These are phyloP conservation scores for Alviniconcha marisindica DNA, from an alignment of 1,140 invertebrate species.

Conservation along the genomic window DNA sequence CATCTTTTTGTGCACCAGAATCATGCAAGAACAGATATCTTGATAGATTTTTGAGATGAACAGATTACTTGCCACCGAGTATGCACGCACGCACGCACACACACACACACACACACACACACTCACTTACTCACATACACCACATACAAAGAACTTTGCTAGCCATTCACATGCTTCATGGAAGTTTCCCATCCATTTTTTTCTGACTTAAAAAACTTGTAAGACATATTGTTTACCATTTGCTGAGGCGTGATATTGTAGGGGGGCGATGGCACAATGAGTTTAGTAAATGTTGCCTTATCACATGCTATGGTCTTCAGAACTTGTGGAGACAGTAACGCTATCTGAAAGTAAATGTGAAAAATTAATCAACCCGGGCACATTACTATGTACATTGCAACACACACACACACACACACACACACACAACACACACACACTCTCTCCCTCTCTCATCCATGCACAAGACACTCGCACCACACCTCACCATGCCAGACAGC, in stretches of 20 bases:
- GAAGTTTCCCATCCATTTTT: not conserved
- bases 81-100: not conserved
- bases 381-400: not conserved
- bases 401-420: conserved; percentile 1
- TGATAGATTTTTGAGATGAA: no score
- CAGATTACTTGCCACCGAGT: no score
- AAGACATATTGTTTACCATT: not conserved
- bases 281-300: conserved; percentile 52
- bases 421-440: not conserved
- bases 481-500: not conserved
- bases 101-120: not conserved
- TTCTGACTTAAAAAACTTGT: no score
- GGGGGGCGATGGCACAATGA: conserved; percentile 47
- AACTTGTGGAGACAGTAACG: conserved; percentile 58
- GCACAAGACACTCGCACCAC: not conserved
- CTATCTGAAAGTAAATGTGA: conserved; percentile 53
- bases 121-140: not conserved
- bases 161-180: no score
- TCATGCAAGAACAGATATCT: no score
- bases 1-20: no score
- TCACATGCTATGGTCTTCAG: conserved; percentile 63
- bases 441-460: not conserved
- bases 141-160: no score
- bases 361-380: no score
- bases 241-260: conserved; percentile 35